Conservation (phyloP, 2,797 vertebrate genomes). For the Lutra lutra region DNA sequence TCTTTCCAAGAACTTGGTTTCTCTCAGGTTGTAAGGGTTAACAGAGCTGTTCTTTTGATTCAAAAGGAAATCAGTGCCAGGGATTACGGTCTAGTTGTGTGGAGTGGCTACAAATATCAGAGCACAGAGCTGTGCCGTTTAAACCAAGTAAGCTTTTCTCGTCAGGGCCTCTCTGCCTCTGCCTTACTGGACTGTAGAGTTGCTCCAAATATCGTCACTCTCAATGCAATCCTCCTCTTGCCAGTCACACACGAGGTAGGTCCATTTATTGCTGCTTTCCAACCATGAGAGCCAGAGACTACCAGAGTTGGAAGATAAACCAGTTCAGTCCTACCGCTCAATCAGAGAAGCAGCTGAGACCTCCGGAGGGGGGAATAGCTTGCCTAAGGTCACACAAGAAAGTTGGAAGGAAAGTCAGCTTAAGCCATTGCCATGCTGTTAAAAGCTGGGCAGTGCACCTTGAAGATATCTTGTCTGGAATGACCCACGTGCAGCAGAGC, state of each 20-base stretch:
- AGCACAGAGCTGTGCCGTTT: background rate
- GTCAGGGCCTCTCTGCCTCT: background rate
- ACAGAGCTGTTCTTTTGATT: background rate
- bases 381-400: background rate
- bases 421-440: background rate
- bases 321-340: background rate
- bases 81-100: background rate
- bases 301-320: background rate
- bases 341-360: background rate
- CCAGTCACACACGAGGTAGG: background rate
- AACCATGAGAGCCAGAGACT: background rate
- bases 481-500: background rate
- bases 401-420: background rate
- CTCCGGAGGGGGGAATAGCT: background rate
- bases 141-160: background rate
- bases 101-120: background rate
- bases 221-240: background rate
- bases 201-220: background rate
- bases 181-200: background rate
- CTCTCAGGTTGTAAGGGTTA: background rate
- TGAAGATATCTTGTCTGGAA: background rate
- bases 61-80: background rate
- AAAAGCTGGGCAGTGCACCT: background rate
- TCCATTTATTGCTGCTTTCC: background rate
- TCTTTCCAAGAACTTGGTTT: background rate